Conservation (phyloP, 2,797 vertebrate species). For the Notolepis coatsorum region DNA sequence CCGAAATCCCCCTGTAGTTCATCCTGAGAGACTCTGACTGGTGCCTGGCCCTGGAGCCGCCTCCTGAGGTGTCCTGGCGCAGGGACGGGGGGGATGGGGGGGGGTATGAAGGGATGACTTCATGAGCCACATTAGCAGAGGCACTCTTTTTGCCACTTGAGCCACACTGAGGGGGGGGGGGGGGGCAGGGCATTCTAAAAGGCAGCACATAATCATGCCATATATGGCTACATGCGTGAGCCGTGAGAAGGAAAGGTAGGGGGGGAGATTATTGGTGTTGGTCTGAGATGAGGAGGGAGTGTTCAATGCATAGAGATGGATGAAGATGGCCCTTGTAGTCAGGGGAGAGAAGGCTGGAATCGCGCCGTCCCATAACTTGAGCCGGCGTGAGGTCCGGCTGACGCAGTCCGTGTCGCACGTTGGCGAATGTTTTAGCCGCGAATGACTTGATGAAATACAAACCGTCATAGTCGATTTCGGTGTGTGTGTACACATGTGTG, state of each 20-base stretch:
- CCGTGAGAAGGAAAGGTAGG: constrained; percentile 24
- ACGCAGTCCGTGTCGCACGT: too few relatives aligned
- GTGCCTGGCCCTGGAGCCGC: background rate
- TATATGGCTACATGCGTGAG: constrained; percentile 38
- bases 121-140: background rate
- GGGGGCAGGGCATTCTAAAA: background rate
- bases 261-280: background rate
- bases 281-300: constrained; percentile 1
- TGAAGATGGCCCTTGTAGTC: too few relatives aligned
- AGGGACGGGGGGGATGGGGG: constrained; percentile 11
- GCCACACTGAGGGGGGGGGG: constrained; percentile 4
- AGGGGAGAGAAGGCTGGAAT: constrained; percentile 37
- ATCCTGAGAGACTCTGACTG: too few relatives aligned
- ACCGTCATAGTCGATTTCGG: too few relatives aligned
- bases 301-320: background rate
- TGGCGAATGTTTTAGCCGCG: too few relatives aligned
- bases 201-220: constrained; percentile 26
- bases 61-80: background rate
- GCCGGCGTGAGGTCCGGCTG: constrained; percentile 43
- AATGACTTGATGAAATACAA: too few relatives aligned
- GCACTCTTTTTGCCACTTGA: constrained; percentile 9
- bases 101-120: constrained; percentile 12
- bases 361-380: constrained; percentile 55
- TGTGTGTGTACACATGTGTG: background rate
- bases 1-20: background rate